These are phyloP conservation scores for Taenioides sp. DNA, from an alignment of 2,797 vertebrate genomes.

Conservation along the genomic window DNA sequence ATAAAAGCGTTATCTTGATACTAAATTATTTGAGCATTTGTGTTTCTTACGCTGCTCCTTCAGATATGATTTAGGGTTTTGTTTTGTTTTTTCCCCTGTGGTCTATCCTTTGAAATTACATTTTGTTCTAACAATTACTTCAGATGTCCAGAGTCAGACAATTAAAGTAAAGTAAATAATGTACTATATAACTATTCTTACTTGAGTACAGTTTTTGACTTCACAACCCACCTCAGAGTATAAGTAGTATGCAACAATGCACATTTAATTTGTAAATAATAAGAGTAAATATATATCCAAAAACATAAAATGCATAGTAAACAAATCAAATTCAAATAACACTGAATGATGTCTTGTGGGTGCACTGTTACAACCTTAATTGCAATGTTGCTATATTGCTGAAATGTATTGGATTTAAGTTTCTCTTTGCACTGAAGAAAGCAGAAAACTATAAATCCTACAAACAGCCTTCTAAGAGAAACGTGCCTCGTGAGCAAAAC, in stretches of 20 bases:
- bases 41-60: not conserved
- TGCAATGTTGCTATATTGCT: not conserved
- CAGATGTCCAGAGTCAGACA: not conserved
- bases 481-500: slow-evolving; percentile 26
- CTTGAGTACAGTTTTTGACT: not conserved
- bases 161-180: not conserved
- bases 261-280: not conserved
- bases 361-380: not conserved
- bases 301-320: not conserved
- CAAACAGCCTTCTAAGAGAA: slow-evolving; percentile 4
- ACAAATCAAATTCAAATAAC: not conserved
- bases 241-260: not conserved
- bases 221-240: not conserved
- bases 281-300: not conserved
- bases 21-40: not conserved
- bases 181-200: too few relatives aligned
- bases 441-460: slow-evolving; percentile 46
- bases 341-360: not conserved
- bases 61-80: not conserved
- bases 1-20: not conserved
- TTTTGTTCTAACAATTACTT: not conserved
- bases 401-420: slow-evolving; percentile 42
- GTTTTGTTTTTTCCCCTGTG: too few relatives aligned
- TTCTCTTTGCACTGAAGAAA: slow-evolving; percentile 47
- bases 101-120: too few relatives aligned